These are phyloP conservation scores for Prosopocoilus inquinatus DNA, from an alignment of 2,888 invertebrate species.

Conservation along the genomic window DNA sequence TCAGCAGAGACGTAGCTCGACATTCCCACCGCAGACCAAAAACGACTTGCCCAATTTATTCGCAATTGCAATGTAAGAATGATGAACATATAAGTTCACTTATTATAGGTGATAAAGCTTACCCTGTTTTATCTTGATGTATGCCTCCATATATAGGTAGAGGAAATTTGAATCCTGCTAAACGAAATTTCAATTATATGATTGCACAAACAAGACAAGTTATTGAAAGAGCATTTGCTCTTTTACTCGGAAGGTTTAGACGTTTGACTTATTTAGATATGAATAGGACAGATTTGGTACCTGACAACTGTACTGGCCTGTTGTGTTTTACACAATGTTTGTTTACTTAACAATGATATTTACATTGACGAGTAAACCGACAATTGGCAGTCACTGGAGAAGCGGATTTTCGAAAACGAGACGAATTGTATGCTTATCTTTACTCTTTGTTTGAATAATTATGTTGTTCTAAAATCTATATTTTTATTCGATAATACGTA, in stretches of 20 bases:
- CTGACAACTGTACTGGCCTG: slow-evolving; percentile 29
- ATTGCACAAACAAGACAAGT: slow-evolving; percentile 23
- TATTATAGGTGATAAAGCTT: slow-evolving; percentile 33
- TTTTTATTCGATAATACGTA: no score
- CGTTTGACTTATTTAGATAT: slow-evolving; percentile 32
- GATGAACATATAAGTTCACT: no score
- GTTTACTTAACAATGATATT: slow-evolving; percentile 16
- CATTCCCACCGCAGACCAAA: no score
- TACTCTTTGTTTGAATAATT: no score
- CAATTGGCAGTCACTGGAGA: no score
- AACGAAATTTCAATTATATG: slow-evolving; percentile 22
- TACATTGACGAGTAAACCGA: not conserved
- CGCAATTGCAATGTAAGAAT: no score
- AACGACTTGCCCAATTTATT: no score
- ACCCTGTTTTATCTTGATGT: slow-evolving; percentile 27
- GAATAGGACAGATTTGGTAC: slow-evolving; percentile 29
- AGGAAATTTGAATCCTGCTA: slow-evolving; percentile 20
- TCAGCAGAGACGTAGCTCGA: no score
- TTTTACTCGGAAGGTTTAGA: slow-evolving; percentile 30
- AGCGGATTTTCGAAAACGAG: no score
- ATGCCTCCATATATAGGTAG: slow-evolving; percentile 29
- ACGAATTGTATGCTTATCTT: no score
- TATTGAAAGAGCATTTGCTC: slow-evolving; percentile 32
- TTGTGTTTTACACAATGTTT: slow-evolving; percentile 31
- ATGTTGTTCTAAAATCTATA: no score